These are phyloP conservation scores for Tachysurus vachellii DNA, from an alignment of 2,113 vertebrate species.

Conservation along the genomic window DNA sequence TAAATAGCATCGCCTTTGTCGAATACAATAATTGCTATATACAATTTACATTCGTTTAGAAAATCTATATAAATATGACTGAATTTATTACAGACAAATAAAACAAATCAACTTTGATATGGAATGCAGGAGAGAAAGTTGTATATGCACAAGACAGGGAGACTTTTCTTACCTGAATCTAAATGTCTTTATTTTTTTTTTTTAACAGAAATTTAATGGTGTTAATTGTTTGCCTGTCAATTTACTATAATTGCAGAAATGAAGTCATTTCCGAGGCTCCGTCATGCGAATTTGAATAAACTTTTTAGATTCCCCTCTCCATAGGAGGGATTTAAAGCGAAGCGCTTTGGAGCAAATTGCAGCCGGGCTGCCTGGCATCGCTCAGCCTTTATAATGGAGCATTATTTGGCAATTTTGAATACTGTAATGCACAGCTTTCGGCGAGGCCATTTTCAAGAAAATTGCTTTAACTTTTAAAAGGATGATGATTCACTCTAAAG, in stretches of 20 bases:
- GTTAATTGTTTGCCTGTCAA: conserved; percentile 97
- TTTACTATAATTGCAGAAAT: conserved; percentile 98
- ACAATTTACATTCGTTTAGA: not conserved
- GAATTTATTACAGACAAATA: conserved; percentile 3
- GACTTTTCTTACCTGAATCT: conserved; percentile 78
- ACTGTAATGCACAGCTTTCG: conserved; percentile 94
- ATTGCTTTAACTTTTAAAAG: conserved; percentile 99
- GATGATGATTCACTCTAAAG: conserved; percentile 89
- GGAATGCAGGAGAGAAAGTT: conserved; percentile 20
- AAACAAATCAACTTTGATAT: not conserved
- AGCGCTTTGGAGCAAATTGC: conserved; percentile 95
- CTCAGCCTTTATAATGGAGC: conserved; percentile 96
- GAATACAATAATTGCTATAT: not conserved
- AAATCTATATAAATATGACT: conserved; percentile 2
- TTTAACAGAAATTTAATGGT: conserved; percentile 90
- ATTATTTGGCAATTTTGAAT: conserved; percentile 99
- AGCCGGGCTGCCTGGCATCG: conserved; percentile 95
- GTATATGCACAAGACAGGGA: conserved; percentile 31
- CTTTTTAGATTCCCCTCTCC: conserved; percentile 97
- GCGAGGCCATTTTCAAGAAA: conserved; percentile 94
- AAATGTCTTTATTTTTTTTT: conserved; percentile 94
- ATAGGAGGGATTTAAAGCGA: conserved; percentile 92
- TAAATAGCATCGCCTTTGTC: not conserved
- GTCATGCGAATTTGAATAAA: conserved; percentile 92
- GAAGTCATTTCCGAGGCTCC: conserved; percentile 92